Percentiles rank a stretch among this genome's conserved stretches.
Evolutionary conservation across 2,113 vertebrate species (phyloP).

Genomic region (Trematocara marginatum): DNA sequence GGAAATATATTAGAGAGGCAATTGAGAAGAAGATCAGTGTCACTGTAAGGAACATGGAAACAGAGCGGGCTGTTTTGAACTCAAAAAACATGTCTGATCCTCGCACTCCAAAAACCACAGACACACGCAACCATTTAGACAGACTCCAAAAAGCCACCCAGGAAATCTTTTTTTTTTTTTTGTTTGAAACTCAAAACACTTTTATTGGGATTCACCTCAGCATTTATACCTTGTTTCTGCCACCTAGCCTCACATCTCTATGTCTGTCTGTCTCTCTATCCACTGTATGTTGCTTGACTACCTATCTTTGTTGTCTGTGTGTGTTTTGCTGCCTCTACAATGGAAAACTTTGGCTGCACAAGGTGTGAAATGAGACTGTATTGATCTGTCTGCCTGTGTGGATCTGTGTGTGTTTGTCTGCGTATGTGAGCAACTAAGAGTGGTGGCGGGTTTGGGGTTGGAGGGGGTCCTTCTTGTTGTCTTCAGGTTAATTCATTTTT

Average conservation of each 20-base stretch:
- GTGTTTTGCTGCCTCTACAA: slow-evolving; percentile 20
- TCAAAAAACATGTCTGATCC: neutral
- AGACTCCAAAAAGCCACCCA: neutral
- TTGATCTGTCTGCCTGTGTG: slow-evolving; percentile 47
- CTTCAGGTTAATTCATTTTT: neutral
- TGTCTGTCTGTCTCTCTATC: neutral
- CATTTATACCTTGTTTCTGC: slow-evolving; percentile 8
- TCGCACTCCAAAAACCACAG: neutral
- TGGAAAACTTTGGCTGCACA: slow-evolving; percentile 43
- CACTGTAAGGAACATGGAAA: neutral
- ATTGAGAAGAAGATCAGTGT: neutral
- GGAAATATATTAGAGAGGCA: neutral
- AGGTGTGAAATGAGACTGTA: slow-evolving; percentile 63
- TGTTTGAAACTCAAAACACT: neutral
- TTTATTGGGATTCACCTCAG: neutral
- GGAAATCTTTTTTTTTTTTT: neutral
- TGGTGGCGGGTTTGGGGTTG: neutral
- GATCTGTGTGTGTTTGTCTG: neutral
- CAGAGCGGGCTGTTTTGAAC: neutral
- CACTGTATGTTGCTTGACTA: neutral
- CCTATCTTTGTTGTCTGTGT: slow-evolving; percentile 6
- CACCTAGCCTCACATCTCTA: neutral
- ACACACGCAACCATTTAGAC: neutral
- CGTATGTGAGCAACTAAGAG: neutral
- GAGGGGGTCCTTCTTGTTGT: neutral